Evolutionary conservation across 2,888 invertebrate species (phyloP), one percentile per base, ranked within the genome.

Genomic region (Drosophila setosimentum): DNA sequence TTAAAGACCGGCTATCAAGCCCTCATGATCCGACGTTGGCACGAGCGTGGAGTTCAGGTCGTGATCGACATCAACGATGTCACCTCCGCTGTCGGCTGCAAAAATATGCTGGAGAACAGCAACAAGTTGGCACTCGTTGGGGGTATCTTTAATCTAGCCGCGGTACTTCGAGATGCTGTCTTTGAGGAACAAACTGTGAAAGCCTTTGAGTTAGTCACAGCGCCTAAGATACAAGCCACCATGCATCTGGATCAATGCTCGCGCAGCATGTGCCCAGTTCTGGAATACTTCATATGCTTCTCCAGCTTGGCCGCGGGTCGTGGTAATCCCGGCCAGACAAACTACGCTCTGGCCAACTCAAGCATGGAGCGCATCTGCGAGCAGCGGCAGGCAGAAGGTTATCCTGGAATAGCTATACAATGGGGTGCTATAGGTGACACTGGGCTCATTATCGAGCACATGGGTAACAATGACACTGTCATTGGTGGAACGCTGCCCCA

Each of bases 371-470:
- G 99, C 76, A 95, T 99, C 74, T 97, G 97, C 92, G 99, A 98
- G 94, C 95, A 94, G 68, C 95, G 98, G 62, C 96, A 96, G 93
- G 95, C 94, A 35, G 96, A 95, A 86, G 98, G 98, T 33, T 94
- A 98, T 80, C 98, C 98, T 32, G 99, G 95, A 32, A 91, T 96
- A 54, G 98, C 99, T 42, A 97, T 99, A 86, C 99, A 99, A 93
- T 99, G 99, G 99, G 99, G 99, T 82, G 99, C 99, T 67, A 97
- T 99, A 88, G 99, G 99, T 63, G 99, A 99, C 93, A 99, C 99
- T 37, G 99, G 99, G 51, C 95, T 99, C 60, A 95, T 99, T 71
- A 94, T 97, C 87, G 98, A 98, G 89, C 96, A 96, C 51, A 96
- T 98, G 96, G 97, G 98, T 58, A 96, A 95, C 82, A 98, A 98